Evolutionary conservation across 2,888 invertebrate genomes (phyloP).

Genomic region (Dysmachus trigonus): DNA sequence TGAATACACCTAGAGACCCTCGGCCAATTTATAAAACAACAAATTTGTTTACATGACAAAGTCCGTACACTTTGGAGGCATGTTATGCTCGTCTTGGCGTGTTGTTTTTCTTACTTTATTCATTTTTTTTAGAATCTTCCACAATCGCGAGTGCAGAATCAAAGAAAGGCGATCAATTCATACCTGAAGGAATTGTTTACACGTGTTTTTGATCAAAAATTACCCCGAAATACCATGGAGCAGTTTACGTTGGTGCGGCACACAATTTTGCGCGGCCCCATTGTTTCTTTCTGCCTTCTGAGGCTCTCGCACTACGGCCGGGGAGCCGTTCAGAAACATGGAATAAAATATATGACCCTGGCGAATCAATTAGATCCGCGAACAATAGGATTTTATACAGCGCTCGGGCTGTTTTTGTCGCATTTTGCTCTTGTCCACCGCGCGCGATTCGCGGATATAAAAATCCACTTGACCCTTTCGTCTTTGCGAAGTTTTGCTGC

Average conservation of each 20-base stretch:
- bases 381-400: slow-evolving; percentile 52
- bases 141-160: slow-evolving; percentile 25
- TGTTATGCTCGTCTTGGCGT: neutral
- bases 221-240: slow-evolving; percentile 35
- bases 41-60: slow-evolving; percentile 42
- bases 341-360: slow-evolving; percentile 56
- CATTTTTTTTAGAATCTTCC: neutral
- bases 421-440: neutral
- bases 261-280: slow-evolving; percentile 7
- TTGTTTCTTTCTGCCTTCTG: slow-evolving; percentile 31
- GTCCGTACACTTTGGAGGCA: neutral
- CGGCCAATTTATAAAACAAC: slow-evolving; percentile 39
- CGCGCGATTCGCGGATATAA: slow-evolving; percentile 6
- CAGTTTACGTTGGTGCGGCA: slow-evolving; percentile 28
- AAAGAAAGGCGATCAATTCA: slow-evolving; percentile 39
- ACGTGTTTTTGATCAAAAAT: slow-evolving; percentile 40
- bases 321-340: slow-evolving; percentile 3
- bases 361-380: slow-evolving; percentile 62
- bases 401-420: slow-evolving; percentile 50
- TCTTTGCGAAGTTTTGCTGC: neutral
- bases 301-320: neutral
- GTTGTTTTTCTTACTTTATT: neutral
- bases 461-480: slow-evolving; percentile 40
- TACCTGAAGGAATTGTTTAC: slow-evolving; percentile 39
- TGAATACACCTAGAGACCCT: slow-evolving; percentile 13